Evolutionary conservation across 2,888 invertebrate species (phyloP).

Genomic region (Quadroppia sp.): DNA sequence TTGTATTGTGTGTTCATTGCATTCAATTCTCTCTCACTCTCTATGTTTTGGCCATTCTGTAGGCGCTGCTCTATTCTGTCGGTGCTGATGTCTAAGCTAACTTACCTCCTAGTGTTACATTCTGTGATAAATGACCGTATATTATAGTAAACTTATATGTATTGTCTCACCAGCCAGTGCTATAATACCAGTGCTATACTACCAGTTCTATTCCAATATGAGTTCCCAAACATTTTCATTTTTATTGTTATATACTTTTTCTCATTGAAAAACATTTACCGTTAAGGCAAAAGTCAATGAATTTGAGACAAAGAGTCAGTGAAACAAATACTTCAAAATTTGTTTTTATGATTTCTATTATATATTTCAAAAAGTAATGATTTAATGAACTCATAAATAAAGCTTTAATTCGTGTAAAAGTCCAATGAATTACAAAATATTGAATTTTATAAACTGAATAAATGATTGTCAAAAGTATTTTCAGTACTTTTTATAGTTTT

Average conservation of each 20-base stretch:
- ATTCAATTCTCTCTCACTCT: background rate
- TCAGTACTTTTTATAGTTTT: background rate
- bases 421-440: too few relatives aligned
- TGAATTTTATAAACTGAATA: too few relatives aligned
- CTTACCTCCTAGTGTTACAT: constrained; percentile 24
- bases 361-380: too few relatives aligned
- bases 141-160: constrained; percentile 14
- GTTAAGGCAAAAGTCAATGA: background rate
- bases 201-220: background rate
- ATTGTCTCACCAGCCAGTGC: background rate
- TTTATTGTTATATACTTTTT: background rate
- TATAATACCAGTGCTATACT: background rate
- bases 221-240: background rate
- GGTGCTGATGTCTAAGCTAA: constrained; percentile 24
- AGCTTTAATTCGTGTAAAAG: too few relatives aligned
- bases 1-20: constrained; percentile 9
- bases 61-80: background rate
- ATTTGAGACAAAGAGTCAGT: background rate
- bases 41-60: background rate
- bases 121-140: constrained; percentile 32
- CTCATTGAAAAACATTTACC: too few relatives aligned
- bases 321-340: too few relatives aligned
- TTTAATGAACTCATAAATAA: too few relatives aligned
- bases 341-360: too few relatives aligned
- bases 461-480: background rate